Base-by-base conservation (phyloP, 2,113 vertebrate genomes). In the Sinocyclocheilus anshuiensis region DNA sequence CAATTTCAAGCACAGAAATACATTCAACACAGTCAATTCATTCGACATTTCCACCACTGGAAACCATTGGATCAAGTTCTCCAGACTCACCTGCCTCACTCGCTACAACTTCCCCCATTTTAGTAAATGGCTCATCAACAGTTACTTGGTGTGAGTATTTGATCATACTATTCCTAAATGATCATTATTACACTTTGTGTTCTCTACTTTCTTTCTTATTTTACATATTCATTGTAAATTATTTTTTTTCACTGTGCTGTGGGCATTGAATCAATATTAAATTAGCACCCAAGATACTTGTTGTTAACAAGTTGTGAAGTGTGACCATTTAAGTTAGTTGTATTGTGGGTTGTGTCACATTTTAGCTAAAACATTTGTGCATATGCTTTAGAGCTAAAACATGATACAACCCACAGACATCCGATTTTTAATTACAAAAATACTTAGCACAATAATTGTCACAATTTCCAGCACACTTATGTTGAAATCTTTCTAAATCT, bases 101-200 rank as follows among this genome's bases (percentile, higher is more conserved):
- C 53, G 16, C n/a, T 24, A 81, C 36, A 36, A 36, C 36, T 36
- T 36, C 36, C 36, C 36, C 4, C 50, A 1, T 15, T 16, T 87
- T 63, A 79, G 92, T 87, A 84, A 0, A 0, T 3, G 90, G 91
- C 71, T 3, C 72, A 10, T 85, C 45, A 3, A 0, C 76, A 20
- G 53, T 83, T 55, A 9, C 26, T 36, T 24, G 91, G 16, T 89
- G 94, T 94, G 72, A 92, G 91, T 11, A 29, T 24, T 81, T 11
- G 9, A 55, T 79, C 55, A 79, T n/a, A 69, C 39, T 84, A 61
- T 4, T 15, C 24, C 11, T 61, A 16, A 48, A 15, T 36, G 4
- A 65, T 69, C 10, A 33, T 84, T 8, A 53, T 45, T 45, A 33
- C 1, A 13, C 12, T 84, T 74, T 33, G 4, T 61, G 15, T 85